These are phyloP conservation scores for Melinaea marsaeus DNA, from an alignment of 2,888 invertebrate genomes.

Conservation along the genomic window DNA sequence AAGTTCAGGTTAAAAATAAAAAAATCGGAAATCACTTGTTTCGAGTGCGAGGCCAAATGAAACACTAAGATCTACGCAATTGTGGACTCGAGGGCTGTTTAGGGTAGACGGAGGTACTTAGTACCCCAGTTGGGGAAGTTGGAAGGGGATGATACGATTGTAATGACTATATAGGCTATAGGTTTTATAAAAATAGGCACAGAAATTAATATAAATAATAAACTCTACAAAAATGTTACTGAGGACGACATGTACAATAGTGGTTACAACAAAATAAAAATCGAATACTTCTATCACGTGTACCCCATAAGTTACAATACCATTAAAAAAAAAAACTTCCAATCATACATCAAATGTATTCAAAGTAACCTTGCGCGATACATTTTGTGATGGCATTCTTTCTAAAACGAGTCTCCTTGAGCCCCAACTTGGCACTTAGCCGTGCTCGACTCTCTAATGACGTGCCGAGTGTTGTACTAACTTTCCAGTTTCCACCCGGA, in stretches of 20 bases:
- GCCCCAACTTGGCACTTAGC: constrained; percentile 54
- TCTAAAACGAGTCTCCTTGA: constrained; percentile 27
- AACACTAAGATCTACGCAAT: constrained; percentile 23
- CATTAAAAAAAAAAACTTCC: not conserved
- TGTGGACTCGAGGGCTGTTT: constrained; percentile 33
- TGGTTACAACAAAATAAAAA: too few relatives aligned
- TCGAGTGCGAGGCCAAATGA: constrained; percentile 24
- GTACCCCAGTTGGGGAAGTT: constrained; percentile 34
- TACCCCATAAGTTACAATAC: not conserved
- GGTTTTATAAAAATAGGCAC: not conserved
- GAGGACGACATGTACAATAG: too few relatives aligned
- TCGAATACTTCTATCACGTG: too few relatives aligned
- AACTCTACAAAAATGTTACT: too few relatives aligned
- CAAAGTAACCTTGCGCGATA: constrained; percentile 2
- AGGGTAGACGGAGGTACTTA: constrained; percentile 45
- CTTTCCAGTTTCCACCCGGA: constrained; percentile 55
- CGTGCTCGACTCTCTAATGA: constrained; percentile 49
- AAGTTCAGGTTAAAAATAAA: not conserved
- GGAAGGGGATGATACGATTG: not conserved
- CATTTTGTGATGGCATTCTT: constrained; percentile 13
- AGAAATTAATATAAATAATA: too few relatives aligned
- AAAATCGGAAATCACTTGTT: constrained; percentile 30
- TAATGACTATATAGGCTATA: not conserved
- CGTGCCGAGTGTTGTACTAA: constrained; percentile 56
- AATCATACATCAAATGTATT: not conserved